phyloP scores from a whole-genome alignment of 1,140 invertebrate species.

The Zaprionus davidi region DNA sequence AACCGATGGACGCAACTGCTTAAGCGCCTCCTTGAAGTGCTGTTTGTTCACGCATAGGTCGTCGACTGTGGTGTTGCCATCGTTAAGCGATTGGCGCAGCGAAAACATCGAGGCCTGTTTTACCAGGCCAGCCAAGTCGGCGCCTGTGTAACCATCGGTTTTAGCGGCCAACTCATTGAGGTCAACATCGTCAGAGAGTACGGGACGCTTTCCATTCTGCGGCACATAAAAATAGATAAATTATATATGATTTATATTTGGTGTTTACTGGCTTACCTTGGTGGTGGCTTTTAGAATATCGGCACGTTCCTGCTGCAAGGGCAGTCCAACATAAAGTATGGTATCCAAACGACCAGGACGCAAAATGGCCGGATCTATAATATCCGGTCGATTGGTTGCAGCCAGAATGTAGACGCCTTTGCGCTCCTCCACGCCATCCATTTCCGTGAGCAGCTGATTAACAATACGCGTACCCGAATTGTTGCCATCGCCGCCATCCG shows the following conservation, averaged over 20 bases:
- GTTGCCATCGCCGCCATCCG: constrained; percentile 89
- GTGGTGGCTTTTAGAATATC: constrained; percentile 96
- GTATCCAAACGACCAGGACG: constrained; percentile 97
- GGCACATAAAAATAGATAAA: constrained; percentile 11
- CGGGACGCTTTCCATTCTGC: constrained; percentile 91
- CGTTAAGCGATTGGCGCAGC: constrained; percentile 88
- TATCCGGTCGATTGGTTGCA: constrained; percentile 98
- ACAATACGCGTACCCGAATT: constrained; percentile 93
- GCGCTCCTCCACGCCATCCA: constrained; percentile 97
- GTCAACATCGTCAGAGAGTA: constrained; percentile 90
- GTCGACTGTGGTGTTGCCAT: constrained; percentile 53
- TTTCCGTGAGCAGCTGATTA: constrained; percentile 98
- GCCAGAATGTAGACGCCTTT: constrained; percentile 97
- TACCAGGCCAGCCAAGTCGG: constrained; percentile 95
- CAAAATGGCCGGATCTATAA: constrained; percentile 97
- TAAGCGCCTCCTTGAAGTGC: constrained; percentile 74
- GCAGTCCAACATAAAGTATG: constrained; percentile 96
- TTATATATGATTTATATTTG: constrained; percentile 2
- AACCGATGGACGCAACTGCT: constrained; percentile 74
- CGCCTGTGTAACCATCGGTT: constrained; percentile 94
- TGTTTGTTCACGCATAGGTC: constrained; percentile 66
- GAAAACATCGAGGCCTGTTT: constrained; percentile 92
- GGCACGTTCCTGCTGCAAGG: constrained; percentile 90
- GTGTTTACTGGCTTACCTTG: constrained; percentile 87
- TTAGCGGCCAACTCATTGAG: constrained; percentile 88